Conservation (phyloP, 2,797 vertebrate species). For the Pipistrellus nathusii region DNA sequence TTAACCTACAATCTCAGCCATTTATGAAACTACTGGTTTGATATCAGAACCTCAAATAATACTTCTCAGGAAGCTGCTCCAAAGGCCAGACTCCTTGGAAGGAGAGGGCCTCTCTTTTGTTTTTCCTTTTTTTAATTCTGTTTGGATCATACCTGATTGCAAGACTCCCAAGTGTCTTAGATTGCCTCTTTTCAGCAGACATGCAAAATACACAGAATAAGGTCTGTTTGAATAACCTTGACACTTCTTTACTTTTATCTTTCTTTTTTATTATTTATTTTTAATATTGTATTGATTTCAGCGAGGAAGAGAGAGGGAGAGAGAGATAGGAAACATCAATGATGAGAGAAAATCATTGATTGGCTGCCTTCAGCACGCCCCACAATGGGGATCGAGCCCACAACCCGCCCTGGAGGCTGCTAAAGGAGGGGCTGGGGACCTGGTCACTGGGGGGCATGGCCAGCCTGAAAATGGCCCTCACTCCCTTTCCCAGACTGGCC, state of each 20-base stretch:
- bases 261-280: no score
- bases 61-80: conserved; percentile 7
- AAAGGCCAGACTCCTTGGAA: conserved; percentile 20
- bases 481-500: no score
- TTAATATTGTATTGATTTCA: no score
- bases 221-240: neutral
- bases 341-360: no score
- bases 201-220: neutral
- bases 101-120: neutral
- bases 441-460: no score
- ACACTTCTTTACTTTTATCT: conserved; percentile 17
- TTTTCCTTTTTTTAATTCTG: neutral
- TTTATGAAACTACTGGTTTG: conserved; percentile 43
- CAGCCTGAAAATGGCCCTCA: no score
- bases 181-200: neutral
- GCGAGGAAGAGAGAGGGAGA: no score
- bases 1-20: conserved; percentile 61
- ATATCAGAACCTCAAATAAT: conserved; percentile 20
- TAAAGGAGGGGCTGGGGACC: no score
- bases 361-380: no score
- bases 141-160: neutral
- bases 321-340: no score
- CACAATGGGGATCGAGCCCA: no score
- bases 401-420: no score
- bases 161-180: neutral